phyloP scores from a whole-genome alignment of 2,113 vertebrate genomes.

The Albula goreensis region DNA sequence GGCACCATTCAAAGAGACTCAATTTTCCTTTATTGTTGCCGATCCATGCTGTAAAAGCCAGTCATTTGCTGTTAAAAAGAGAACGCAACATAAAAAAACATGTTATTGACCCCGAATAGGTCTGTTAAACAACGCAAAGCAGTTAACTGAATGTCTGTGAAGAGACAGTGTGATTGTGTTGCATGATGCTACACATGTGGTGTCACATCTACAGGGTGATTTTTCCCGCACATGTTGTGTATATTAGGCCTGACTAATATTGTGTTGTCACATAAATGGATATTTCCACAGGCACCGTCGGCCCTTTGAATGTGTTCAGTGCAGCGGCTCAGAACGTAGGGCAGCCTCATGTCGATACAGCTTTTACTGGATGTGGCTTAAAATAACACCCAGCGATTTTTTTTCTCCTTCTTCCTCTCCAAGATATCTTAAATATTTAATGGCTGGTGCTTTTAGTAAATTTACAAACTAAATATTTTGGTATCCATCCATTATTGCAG shows the following conservation, averaged over 20 bases:
- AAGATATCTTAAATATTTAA: neutral
- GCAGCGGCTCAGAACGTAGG: neutral
- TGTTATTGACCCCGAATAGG: too few species aligned
- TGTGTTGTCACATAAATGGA: neutral
- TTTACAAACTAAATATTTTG: slow-evolving; percentile 1
- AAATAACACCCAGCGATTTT: neutral
- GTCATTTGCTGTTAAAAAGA: too few species aligned
- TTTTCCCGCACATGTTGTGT: neutral
- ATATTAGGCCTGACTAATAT: neutral
- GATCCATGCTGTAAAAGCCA: too few species aligned
- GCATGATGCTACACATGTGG: neutral
- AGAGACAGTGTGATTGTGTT: neutral
- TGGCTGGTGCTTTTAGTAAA: neutral
- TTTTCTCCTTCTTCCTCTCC: neutral
- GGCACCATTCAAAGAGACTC: too few species aligned
- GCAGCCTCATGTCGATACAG: neutral
- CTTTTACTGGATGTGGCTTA: neutral
- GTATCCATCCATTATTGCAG: neutral
- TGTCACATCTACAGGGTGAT: neutral
- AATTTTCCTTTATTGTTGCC: too few species aligned
- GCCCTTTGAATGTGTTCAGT: neutral
- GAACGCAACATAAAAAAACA: too few species aligned
- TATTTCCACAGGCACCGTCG: neutral
- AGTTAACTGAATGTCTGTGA: neutral
- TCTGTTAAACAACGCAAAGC: too few species aligned